phyloP scores from a whole-genome alignment of 2,797 vertebrate species.

The Tragelaphus eurycerus region DNA sequence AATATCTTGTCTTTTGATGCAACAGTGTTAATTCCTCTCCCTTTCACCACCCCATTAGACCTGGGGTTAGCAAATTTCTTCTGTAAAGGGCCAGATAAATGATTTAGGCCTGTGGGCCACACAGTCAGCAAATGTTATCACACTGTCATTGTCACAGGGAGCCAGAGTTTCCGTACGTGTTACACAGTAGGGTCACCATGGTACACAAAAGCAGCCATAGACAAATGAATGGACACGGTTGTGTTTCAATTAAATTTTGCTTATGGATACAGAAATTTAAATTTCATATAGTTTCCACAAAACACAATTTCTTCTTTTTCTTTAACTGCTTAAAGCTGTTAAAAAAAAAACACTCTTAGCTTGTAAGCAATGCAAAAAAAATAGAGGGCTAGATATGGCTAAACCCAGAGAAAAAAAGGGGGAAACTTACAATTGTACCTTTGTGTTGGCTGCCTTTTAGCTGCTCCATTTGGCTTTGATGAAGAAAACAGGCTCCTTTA shows the following conservation, averaged over 20 bases:
- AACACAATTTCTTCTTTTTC: neutral
- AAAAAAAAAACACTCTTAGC: neutral
- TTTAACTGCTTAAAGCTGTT: neutral
- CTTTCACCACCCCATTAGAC: neutral
- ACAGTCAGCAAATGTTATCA: neutral
- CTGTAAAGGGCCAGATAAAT: neutral
- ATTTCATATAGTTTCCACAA: neutral
- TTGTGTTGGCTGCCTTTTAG: neutral
- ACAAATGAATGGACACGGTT: neutral
- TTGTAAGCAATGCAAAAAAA: neutral
- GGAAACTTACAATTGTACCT: neutral
- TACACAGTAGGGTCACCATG: too few species aligned
- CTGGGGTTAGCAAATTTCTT: neutral
- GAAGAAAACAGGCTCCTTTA: neutral
- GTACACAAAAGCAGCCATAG: neutral
- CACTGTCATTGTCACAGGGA: neutral
- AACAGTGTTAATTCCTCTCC: neutral
- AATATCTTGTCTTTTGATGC: neutral
- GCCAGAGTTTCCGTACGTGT: neutral
- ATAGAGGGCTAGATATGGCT: neutral
- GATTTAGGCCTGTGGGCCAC: neutral
- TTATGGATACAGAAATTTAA: neutral
- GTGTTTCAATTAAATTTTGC: neutral
- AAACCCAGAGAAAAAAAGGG: neutral
- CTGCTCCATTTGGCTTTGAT: neutral